Base-by-base conservation (phyloP, 2,113 vertebrate genomes). In the Alaudala cheleensis region DNA sequence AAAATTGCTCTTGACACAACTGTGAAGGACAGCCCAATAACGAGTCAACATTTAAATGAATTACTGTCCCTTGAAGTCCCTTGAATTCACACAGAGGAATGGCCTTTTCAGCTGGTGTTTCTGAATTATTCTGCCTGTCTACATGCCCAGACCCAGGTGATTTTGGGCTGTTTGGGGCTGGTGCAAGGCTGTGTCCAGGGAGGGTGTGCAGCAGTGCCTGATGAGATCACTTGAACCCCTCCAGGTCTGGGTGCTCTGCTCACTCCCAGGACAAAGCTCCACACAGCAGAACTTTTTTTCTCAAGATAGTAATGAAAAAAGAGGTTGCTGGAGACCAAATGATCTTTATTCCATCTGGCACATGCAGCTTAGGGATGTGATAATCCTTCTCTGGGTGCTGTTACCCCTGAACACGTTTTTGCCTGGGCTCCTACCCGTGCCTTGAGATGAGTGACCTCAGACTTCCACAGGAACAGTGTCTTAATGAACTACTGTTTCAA, bases 21-120 rank as follows among this genome's bases (percentile, higher is more conserved):
- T 47, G 71, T 90, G 76, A 90, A 78, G 69, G 95, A 86, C 82
- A 78, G 80, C n/a, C 61, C 80, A 64, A 33, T 72, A 93, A 94
- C n/a, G 53, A 84, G 49, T 83, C 85, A 94, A 65, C 67, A 26
- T 90, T 29, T 71, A 18, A 28, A 65, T 77, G 42, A 95, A 14
- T 92, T 81, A 79, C 34, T 50, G 21, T 67, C 28, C 33, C 79
- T 86, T 1, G 3, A 72, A 86, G 70, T 29, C 29, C 62, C 33
- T 70, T 54, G 34, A 93, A 80, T 86, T 73, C 58, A 44, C 42
- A 54, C 29, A 51, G 40, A 88, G 37, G 37, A 94, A 45, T 9
- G 16, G 65, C 53, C 78, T 83, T 90, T 81, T 66, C 79, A 81
- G 74, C 34, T 92, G 85, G 8, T 56, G 60, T 92, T 90, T 57